Evolutionary conservation across 2,797 vertebrate species (phyloP).

Genomic region (Phalloptychus januarius): DNA sequence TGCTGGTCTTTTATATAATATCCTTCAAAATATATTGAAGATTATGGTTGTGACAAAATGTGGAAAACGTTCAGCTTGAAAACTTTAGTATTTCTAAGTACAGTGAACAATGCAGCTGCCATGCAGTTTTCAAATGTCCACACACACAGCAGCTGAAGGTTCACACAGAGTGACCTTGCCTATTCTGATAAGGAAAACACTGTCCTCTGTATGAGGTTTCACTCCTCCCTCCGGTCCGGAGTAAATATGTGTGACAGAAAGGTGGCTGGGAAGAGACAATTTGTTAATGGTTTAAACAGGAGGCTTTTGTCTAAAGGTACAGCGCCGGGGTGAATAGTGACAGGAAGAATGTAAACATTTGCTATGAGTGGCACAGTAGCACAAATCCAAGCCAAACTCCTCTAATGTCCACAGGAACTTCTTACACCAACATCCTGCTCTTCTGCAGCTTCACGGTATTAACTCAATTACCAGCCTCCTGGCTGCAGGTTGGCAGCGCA

Average conservation of each 20-base stretch:
- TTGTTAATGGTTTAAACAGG: conserved; percentile 59
- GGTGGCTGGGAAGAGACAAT: conserved; percentile 22
- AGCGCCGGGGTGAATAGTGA: conserved; percentile 24
- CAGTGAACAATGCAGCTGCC: conserved; percentile 44
- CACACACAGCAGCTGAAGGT: conserved; percentile 64
- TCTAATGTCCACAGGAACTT: conserved; percentile 52
- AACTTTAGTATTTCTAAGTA: conserved; percentile 7
- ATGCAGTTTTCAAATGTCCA: conserved; percentile 26
- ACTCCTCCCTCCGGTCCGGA: conserved; percentile 7
- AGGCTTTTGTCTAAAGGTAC: conserved; percentile 58
- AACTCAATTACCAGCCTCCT: conserved; percentile 36
- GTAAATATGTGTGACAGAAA: conserved; percentile 27
- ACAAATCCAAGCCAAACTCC: conserved; percentile 22
- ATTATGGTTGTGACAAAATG: not conserved
- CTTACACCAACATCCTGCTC: conserved; percentile 64
- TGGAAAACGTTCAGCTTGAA: not conserved
- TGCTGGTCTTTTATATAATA: not conserved
- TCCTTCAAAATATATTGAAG: not conserved
- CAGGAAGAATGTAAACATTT: conserved; percentile 57
- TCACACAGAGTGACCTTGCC: conserved; percentile 72
- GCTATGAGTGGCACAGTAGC: conserved; percentile 20
- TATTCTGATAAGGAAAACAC: conserved; percentile 68
- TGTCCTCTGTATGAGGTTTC: conserved; percentile 49
- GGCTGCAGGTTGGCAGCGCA: conserved; percentile 44
- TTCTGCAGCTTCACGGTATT: conserved; percentile 26